Evolutionary conservation across 1,140 invertebrate species (phyloP).

Genomic region (Drosophila subpulchrella): DNA sequence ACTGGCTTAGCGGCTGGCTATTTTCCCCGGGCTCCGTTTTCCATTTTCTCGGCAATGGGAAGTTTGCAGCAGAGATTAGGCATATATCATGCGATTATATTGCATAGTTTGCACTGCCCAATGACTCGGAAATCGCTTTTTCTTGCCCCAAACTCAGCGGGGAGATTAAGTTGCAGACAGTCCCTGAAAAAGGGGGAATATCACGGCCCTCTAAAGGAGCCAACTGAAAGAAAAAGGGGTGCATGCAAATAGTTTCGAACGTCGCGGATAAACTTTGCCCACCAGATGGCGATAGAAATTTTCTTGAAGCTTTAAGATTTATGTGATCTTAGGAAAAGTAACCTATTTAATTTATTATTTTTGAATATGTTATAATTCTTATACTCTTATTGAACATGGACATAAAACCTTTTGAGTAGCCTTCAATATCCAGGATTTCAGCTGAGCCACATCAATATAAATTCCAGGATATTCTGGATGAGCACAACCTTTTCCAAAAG

Average conservation of each 20-base stretch:
- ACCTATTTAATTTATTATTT: not conserved
- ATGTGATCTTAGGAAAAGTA: not conserved
- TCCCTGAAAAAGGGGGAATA: not conserved
- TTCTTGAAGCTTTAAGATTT: not conserved
- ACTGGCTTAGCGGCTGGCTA: slow-evolving; percentile 44
- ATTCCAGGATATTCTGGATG: slow-evolving; percentile 85
- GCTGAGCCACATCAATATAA: slow-evolving; percentile 85
- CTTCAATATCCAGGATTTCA: slow-evolving; percentile 73
- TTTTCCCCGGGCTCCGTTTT: slow-evolving; percentile 19
- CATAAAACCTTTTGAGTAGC: not conserved
- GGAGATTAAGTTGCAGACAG: slow-evolving; percentile 51
- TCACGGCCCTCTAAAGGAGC: not conserved
- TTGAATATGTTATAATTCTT: not conserved
- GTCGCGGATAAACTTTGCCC: slow-evolving; percentile 4
- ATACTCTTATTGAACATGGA: not conserved
- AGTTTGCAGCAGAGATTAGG: slow-evolving; percentile 75
- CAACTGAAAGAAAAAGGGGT: not conserved
- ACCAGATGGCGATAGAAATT: not conserved
- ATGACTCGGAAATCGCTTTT: slow-evolving; percentile 68
- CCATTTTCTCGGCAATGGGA: slow-evolving; percentile 29
- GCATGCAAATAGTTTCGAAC: not conserved
- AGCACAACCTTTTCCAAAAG: slow-evolving; percentile 85
- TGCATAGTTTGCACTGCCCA: slow-evolving; percentile 78
- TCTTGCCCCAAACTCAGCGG: slow-evolving; percentile 16
- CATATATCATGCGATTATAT: slow-evolving; percentile 83